Conservation (phyloP, 2,113 vertebrate genomes). For the Trinectes maculatus region DNA sequence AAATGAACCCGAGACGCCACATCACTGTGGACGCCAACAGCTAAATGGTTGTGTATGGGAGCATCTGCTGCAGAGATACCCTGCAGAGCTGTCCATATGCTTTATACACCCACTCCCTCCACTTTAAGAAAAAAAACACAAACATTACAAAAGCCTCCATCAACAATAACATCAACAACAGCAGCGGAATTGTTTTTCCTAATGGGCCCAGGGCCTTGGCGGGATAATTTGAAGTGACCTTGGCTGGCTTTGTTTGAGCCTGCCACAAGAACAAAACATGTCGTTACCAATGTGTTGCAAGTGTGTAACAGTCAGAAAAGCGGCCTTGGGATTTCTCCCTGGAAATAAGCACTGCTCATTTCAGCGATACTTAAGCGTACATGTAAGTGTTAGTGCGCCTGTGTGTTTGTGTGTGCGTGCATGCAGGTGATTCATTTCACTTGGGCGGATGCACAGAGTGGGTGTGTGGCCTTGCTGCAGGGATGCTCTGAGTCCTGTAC, state of each 20-base stretch:
- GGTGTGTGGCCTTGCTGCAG: constrained; percentile 42
- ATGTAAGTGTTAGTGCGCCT: neutral
- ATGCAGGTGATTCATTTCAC: constrained; percentile 26
- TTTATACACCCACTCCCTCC: neutral
- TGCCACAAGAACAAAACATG: constrained; percentile 42
- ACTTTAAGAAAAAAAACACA: constrained; percentile 24
- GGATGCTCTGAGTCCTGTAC: constrained; percentile 27
- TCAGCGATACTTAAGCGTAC: too few species aligned
- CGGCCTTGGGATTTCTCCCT: constrained; percentile 47
- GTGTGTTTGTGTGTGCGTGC: constrained; percentile 9
- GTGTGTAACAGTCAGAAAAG: constrained; percentile 46
- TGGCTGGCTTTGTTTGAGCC: constrained; percentile 19
- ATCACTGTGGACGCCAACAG: constrained; percentile 18
- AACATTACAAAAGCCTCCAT: constrained; percentile 21
- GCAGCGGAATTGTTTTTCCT: constrained; percentile 11
- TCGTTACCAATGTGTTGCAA: constrained; percentile 47
- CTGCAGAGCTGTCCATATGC: constrained; percentile 29
- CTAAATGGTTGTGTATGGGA: constrained; percentile 25
- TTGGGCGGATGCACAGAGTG: constrained; percentile 13
- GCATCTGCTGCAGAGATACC: constrained; percentile 12
- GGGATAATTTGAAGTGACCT: constrained; percentile 47
- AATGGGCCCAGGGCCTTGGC: neutral
- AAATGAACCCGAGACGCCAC: constrained; percentile 18
- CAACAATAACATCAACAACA: constrained; percentile 21
- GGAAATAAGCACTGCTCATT: constrained; percentile 37